Evolutionary conservation across 2,888 invertebrate genomes (phyloP), one percentile per base, ranked within the genome.

Genomic region (Ceramica pisi): DNA sequence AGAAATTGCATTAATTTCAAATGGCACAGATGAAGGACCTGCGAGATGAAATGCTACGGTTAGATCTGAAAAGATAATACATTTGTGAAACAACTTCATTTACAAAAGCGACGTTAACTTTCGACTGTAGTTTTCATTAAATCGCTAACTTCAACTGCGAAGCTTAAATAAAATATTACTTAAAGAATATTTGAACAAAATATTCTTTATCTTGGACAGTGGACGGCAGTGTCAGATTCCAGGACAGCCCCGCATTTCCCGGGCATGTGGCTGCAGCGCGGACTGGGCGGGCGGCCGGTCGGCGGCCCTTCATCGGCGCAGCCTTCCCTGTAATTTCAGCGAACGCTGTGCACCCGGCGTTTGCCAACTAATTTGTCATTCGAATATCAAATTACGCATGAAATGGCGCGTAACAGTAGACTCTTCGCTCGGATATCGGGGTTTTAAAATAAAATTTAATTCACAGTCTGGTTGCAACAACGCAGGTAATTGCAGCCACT

Each of bases 321-420:
- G 82, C 81, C 85, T 89, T 88, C 94, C 91, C 94, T 94, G 94
- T 95, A 95, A 95, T 95, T 95, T 94, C 88, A 90, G 87, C 86
- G 86, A 83, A 72, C 87, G 85, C 84, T 86, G 88, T 86, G 89
- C 88, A 89, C 89, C 89, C 89, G 87, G 89, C 92, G 92, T 89
- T 89, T 90, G 90, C 89, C 89, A 92, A 93, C 94, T 94, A 95
- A 95, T 95, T 95, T 95, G 95, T 95, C 95, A 95, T 93, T 91
- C 91, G 93, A 94, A 95, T 95, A 95, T 95, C 95, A 94, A 95
- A 95, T 95, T 94, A 95, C 94, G 92, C 92, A 90, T 91, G 93
- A 94, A 95, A 95, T 94, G 93, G 93, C 92, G 92, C 92, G 94
- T 92, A 93, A 94, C 94, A 89, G 92, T 92, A 94, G 88, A 93